phyloP scores from a whole-genome alignment of 2,113 vertebrate species.

The Arvicanthis niloticus region DNA sequence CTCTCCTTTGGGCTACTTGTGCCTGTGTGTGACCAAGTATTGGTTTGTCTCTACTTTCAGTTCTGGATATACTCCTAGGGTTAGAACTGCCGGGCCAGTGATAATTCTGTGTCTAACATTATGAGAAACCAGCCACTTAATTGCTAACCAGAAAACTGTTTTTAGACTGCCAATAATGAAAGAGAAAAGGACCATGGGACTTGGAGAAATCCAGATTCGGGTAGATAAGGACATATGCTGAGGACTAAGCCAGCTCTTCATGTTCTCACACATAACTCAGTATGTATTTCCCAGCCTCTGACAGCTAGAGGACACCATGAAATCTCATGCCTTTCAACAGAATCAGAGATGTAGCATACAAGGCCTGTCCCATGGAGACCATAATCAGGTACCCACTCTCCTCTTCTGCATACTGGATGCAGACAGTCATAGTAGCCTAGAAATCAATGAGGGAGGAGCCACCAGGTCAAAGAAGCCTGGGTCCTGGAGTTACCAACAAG shows the following conservation, averaged over 20 bases:
- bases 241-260: neutral
- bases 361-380: neutral
- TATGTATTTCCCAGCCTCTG: neutral
- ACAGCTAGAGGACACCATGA: neutral
- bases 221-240: neutral
- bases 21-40: neutral
- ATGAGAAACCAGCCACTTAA: neutral
- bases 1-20: neutral
- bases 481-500: neutral
- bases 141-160: constrained; percentile 23
- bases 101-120: constrained; percentile 17
- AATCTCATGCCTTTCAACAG: neutral
- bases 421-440: neutral
- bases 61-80: neutral
- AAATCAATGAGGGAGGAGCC: neutral
- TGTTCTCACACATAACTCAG: neutral
- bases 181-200: neutral
- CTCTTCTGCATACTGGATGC: neutral
- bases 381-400: neutral
- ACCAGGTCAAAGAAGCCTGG: neutral
- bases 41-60: neutral
- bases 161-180: neutral
- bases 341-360: neutral
- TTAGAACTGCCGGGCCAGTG: neutral
- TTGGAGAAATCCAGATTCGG: neutral